Evolutionary conservation across 2,113 vertebrate species (phyloP).

Genomic region (Myocastor coypus): DNA sequence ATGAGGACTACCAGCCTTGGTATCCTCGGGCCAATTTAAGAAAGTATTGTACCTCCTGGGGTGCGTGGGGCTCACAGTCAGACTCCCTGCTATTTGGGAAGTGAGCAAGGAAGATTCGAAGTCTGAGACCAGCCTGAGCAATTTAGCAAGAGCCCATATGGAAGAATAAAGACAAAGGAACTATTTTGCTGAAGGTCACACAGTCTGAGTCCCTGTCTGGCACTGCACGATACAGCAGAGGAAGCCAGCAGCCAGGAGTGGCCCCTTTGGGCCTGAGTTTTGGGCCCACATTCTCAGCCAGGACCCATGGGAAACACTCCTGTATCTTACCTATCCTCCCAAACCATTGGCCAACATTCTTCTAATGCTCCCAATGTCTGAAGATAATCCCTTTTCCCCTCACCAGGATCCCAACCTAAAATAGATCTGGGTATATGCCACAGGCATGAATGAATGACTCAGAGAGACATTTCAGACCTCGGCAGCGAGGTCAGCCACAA

Average conservation of each 20-base stretch:
- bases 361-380: constrained; percentile 67
- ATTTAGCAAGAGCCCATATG: not conserved
- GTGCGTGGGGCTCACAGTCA: not conserved
- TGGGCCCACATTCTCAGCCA: not conserved
- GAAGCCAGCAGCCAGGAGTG: not conserved
- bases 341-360: constrained; percentile 71
- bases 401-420: constrained; percentile 74
- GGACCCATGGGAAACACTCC: constrained; percentile 37
- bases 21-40: not conserved
- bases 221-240: not conserved
- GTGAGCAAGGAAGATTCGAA: not conserved
- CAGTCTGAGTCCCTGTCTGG: not conserved
- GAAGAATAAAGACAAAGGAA: not conserved
- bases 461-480: constrained; percentile 65
- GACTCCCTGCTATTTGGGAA: not conserved
- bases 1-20: not conserved
- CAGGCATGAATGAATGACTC: constrained; percentile 70
- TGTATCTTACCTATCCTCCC: constrained; percentile 52
- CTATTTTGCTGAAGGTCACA: not conserved
- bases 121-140: not conserved
- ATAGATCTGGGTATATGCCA: constrained; percentile 71
- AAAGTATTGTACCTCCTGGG: not conserved
- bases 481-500: not conserved
- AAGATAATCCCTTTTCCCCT: constrained; percentile 79
- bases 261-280: not conserved